These are phyloP conservation scores for Sapajus apella DNA, from an alignment of 2,113 vertebrate genomes.

Conservation along the genomic window DNA sequence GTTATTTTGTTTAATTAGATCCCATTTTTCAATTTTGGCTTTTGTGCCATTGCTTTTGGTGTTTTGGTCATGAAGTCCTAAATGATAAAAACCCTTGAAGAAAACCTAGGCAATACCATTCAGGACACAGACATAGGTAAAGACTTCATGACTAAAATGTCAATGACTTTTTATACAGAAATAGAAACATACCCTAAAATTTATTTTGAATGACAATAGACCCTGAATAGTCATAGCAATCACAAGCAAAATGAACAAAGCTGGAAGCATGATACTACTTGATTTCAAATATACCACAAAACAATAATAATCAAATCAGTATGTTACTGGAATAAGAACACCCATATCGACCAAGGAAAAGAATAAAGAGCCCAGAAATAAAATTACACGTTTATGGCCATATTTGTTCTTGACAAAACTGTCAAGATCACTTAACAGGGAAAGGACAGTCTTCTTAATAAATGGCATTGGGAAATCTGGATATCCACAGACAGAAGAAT, in stretches of 20 bases:
- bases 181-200: neutral
- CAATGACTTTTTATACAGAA: neutral
- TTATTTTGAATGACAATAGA: neutral
- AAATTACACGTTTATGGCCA: neutral
- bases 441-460: neutral
- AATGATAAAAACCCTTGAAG: too few species aligned
- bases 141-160: neutral
- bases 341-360: neutral
- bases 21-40: too few species aligned
- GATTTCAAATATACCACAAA: neutral
- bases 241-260: neutral
- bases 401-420: neutral
- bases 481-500: neutral
- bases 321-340: neutral
- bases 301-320: neutral
- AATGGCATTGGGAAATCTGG: neutral
- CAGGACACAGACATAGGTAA: too few species aligned
- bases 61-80: too few species aligned
- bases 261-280: neutral
- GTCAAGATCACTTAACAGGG: neutral
- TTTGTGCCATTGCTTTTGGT: too few species aligned
- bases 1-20: too few species aligned
- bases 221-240: neutral
- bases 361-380: neutral
- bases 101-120: too few species aligned